A percentile compares a stretch with the other conserved stretches of the same genome.
Evolutionary conservation across 2,797 vertebrate genomes (phyloP).

Genomic region (Enteromius afrohamiltoni): DNA sequence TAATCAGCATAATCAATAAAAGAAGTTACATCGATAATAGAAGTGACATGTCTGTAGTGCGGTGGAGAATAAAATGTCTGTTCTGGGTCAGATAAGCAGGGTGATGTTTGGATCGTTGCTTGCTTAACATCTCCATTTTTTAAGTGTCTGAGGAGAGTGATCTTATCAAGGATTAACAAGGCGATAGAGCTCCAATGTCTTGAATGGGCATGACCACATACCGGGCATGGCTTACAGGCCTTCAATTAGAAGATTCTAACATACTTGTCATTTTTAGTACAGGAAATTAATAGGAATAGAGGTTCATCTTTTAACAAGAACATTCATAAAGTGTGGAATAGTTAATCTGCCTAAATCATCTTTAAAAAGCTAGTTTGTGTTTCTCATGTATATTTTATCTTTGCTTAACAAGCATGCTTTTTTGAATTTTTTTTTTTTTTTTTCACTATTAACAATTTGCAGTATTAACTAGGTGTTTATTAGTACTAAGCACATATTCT

Average conservation of each 20-base stretch:
- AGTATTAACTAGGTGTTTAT: too few species aligned
- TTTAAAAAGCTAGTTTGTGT: constrained; percentile 7
- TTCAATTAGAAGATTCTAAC: constrained; percentile 61
- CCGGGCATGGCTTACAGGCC: constrained; percentile 64
- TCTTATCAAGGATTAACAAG: constrained; percentile 80
- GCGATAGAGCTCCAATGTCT: constrained; percentile 74
- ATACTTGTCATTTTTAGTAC: constrained; percentile 28
- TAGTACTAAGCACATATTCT: background rate
- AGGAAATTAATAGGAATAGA: constrained; percentile 31
- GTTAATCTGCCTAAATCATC: background rate
- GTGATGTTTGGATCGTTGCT: constrained; percentile 76
- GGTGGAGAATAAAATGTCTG: constrained; percentile 25
- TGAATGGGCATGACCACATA: constrained; percentile 76
- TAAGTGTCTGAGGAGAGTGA: constrained; percentile 76
- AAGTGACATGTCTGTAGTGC: constrained; percentile 37
- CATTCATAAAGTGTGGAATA: background rate
- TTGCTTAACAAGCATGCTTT: background rate
- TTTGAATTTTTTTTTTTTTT: background rate
- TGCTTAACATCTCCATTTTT: constrained; percentile 76
- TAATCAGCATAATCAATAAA: constrained; percentile 35
- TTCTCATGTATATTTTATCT: background rate
- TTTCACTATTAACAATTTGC: too few species aligned
- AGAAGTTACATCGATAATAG: constrained; percentile 23
- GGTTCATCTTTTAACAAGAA: constrained; percentile 25
- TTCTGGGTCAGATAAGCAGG: constrained; percentile 71